These are phyloP conservation scores for Odocoileus virginianus DNA, from an alignment of 2,113 vertebrate species.

Conservation along the genomic window DNA sequence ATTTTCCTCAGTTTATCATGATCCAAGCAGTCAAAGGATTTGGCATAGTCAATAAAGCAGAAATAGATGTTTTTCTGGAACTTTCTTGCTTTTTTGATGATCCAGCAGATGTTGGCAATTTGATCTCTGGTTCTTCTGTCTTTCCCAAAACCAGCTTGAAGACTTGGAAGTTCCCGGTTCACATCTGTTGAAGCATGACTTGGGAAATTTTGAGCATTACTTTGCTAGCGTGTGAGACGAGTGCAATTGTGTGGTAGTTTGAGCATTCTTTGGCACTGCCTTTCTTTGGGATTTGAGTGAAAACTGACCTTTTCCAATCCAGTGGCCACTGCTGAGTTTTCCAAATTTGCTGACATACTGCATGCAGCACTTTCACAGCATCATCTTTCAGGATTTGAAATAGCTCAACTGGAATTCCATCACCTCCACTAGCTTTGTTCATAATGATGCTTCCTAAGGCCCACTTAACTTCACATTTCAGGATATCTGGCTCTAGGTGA, in stretches of 20 bases:
- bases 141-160: background rate
- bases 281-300: background rate
- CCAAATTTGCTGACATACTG: background rate
- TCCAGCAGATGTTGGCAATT: background rate
- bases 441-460: background rate
- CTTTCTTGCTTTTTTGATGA: background rate
- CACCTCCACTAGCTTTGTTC: background rate
- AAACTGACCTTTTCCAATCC: background rate
- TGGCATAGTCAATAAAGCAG: background rate
- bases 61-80: background rate
- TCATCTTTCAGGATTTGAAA: background rate
- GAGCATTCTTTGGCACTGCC: background rate
- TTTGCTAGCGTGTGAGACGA: background rate
- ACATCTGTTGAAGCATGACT: background rate
- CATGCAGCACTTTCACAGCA: background rate
- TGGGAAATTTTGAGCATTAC: background rate
- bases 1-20: background rate
- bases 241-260: background rate
- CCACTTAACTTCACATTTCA: background rate
- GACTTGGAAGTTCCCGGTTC: background rate
- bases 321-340: background rate
- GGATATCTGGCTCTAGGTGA: background rate
- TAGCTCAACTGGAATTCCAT: background rate
- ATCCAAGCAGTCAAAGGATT: background rate
- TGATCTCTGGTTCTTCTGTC: background rate